A percentile compares a stretch with the other conserved stretches of the same genome.
phyloP scores from a whole-genome alignment of 2,888 invertebrate genomes.

The Pterobdella sp. region DNA sequence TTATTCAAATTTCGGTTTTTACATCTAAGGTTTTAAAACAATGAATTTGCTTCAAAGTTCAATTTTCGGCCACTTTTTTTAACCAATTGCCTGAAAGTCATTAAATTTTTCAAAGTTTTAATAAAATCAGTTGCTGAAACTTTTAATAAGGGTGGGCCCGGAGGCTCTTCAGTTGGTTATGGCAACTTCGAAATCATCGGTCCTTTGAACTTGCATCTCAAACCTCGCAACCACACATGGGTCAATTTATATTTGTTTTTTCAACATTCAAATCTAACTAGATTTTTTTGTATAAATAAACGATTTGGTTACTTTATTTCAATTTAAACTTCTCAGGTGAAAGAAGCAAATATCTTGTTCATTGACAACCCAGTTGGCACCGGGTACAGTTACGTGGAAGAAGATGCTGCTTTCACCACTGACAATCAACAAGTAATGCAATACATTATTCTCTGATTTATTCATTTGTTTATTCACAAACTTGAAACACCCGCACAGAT shows the following conservation, averaged over 20 bases:
- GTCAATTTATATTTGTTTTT: too few species aligned
- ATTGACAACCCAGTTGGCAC: slow-evolving; percentile 40
- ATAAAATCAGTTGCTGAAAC: neutral
- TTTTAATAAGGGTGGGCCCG: slow-evolving; percentile 38
- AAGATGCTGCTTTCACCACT: slow-evolving; percentile 32
- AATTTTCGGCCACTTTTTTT: too few species aligned
- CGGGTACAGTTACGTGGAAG: slow-evolving; percentile 40
- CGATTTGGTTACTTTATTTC: too few species aligned
- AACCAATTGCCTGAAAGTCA: neutral
- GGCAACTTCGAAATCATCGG: slow-evolving; percentile 40
- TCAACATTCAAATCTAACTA: too few species aligned
- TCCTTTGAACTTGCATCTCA: slow-evolving; percentile 33
- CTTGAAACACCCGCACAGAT: slow-evolving; percentile 26
- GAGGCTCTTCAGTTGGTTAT: slow-evolving; percentile 36
- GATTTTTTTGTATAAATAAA: too few species aligned
- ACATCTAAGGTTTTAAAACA: too few species aligned
- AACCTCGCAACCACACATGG: slow-evolving; percentile 36
- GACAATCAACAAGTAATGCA: slow-evolving; percentile 22
- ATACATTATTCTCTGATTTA: neutral
- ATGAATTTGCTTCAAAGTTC: too few species aligned
- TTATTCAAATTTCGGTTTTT: neutral
- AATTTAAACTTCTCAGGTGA: too few species aligned
- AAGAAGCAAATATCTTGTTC: slow-evolving; percentile 37
- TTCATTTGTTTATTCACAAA: too few species aligned
- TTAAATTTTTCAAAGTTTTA: neutral